Conservation (phyloP, 2,797 vertebrate species). For the Phaenicophaeus curvirostris region DNA sequence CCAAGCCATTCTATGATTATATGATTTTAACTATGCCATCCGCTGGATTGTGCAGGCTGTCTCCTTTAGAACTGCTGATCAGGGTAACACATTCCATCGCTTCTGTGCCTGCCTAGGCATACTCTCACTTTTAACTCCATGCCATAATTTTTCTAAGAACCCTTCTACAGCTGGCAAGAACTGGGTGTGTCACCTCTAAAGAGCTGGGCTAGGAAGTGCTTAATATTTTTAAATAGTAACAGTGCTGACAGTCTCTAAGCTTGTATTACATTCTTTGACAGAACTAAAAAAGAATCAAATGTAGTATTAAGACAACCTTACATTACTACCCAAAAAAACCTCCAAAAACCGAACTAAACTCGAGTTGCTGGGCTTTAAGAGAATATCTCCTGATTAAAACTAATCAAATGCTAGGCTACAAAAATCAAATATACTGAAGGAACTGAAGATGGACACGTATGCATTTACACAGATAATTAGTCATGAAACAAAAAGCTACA, state of each 20-base stretch:
- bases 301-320: neutral
- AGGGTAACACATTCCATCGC: neutral
- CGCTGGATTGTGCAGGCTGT: neutral
- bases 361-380: neutral
- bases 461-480: neutral
- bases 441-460: neutral
- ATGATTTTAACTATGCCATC: neutral
- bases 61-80: neutral
- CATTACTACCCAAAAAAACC: neutral
- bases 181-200: slow-evolving; percentile 32
- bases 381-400: neutral
- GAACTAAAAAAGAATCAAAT: neutral
- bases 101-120: neutral
- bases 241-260: slow-evolving; percentile 18
- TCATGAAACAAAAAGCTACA: neutral
- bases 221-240: slow-evolving; percentile 69
- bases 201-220: slow-evolving; percentile 46
- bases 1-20: no score
- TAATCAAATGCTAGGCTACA: neutral
- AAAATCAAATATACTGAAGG: neutral
- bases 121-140: neutral
- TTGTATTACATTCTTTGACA: slow-evolving; percentile 25
- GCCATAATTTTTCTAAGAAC: neutral
- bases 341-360: no score
- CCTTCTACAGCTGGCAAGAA: slow-evolving; percentile 39